These are phyloP conservation scores for Dasyornis broadbenti DNA, from an alignment of 2,113 vertebrate species.

Conservation along the genomic window DNA sequence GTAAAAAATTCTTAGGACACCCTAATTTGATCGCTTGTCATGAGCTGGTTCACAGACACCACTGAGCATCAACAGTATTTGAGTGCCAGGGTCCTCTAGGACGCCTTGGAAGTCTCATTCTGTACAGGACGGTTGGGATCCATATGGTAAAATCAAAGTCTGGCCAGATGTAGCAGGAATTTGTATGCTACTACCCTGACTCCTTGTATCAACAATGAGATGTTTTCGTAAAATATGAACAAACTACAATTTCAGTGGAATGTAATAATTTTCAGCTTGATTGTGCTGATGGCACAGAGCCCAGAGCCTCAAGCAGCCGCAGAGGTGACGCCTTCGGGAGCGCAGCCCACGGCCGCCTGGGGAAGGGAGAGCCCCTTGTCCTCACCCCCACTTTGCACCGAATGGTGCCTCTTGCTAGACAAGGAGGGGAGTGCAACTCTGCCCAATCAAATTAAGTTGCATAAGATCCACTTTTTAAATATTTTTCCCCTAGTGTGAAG, in stretches of 20 bases:
- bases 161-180: not conserved
- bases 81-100: not conserved
- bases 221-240: not conserved
- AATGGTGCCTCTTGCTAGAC: not conserved
- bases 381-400: not conserved
- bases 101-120: not conserved
- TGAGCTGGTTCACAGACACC: not conserved
- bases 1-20: not conserved
- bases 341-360: rapidly evolving
- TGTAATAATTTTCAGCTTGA: not conserved
- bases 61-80: not conserved
- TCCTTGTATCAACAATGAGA: not conserved
- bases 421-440: not conserved
- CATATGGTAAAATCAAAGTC: not conserved
- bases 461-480: not conserved
- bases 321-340: rapidly evolving
- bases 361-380: not conserved
- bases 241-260: not conserved
- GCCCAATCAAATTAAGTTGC: rapidly evolving
- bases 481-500: rapidly evolving
- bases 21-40: not conserved
- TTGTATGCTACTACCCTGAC: not conserved
- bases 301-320: not conserved
- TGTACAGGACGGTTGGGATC: not conserved
- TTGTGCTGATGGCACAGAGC: not conserved